Evolutionary conservation across 1,140 invertebrate species (phyloP).

Genomic region (Lasioglossum baleicum): DNA sequence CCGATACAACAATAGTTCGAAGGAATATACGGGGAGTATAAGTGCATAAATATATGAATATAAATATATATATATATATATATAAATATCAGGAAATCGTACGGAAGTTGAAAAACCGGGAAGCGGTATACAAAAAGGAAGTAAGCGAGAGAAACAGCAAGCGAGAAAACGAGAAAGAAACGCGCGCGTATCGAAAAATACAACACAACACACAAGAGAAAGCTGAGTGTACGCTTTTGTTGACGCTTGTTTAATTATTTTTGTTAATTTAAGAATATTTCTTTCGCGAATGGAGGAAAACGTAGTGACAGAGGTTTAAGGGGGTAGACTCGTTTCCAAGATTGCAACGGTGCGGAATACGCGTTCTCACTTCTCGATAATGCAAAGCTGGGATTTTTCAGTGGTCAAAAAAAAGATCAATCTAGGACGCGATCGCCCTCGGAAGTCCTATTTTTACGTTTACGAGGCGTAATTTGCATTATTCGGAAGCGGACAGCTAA

Average conservation of each 20-base stretch:
- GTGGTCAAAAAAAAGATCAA: too few relatives aligned
- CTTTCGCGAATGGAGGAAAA: constrained; percentile 46
- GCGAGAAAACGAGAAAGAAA: constrained; percentile 32
- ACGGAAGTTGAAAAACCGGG: neutral
- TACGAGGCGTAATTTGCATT: too few relatives aligned
- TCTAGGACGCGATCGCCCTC: too few relatives aligned
- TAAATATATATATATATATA: constrained; percentile 11
- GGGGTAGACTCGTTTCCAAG: too few relatives aligned
- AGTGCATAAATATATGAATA: constrained; percentile 15
- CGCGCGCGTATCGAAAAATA: constrained; percentile 39
- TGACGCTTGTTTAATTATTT: constrained; percentile 72
- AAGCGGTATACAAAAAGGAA: constrained; percentile 35
- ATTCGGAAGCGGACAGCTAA: too few relatives aligned
- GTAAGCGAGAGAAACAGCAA: neutral
- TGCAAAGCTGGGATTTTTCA: too few relatives aligned
- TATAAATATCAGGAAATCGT: constrained; percentile 29
- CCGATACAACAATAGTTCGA: constrained; percentile 16
- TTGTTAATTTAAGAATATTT: constrained; percentile 63
- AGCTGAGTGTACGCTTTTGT: constrained; percentile 69
- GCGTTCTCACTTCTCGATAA: too few relatives aligned
- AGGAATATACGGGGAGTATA: constrained; percentile 11
- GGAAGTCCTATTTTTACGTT: too few relatives aligned
- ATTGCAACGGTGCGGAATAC: too few relatives aligned
- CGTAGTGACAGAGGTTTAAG: neutral
- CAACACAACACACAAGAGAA: constrained; percentile 41